phyloP scores from a whole-genome alignment of 2,113 vertebrate species.

The Tragelaphus strepsiceros region DNA sequence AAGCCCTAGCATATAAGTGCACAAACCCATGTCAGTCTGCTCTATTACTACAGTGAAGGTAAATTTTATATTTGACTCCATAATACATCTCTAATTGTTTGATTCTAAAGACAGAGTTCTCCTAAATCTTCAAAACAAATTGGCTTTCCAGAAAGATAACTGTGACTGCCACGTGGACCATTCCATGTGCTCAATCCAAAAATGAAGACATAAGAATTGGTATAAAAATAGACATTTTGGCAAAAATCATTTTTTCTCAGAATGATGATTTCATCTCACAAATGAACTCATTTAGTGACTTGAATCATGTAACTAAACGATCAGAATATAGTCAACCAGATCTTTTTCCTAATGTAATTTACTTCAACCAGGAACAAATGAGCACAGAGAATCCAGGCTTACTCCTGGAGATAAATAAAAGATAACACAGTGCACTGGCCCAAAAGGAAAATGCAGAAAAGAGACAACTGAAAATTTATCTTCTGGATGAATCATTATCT shows the following conservation, averaged over 20 bases:
- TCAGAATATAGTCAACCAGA: not conserved
- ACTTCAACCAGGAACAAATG: not conserved
- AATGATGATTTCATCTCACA: not conserved
- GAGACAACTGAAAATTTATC: not conserved
- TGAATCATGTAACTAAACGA: not conserved
- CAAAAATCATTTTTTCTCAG: not conserved
- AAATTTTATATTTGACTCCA: not conserved
- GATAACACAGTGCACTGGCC: not conserved
- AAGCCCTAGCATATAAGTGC: not conserved
- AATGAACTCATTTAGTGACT: not conserved
- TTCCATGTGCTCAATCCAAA: not conserved
- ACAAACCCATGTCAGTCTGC: not conserved
- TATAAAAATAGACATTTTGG: not conserved
- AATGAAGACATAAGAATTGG: not conserved
- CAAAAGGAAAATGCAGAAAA: not conserved
- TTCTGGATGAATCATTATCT: not conserved
- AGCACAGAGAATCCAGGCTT: not conserved
- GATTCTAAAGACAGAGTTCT: not conserved
- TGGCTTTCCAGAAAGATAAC: not conserved
- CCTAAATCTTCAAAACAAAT: not conserved
- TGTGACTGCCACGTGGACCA: not conserved
- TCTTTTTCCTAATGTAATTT: not conserved
- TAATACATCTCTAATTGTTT: not conserved
- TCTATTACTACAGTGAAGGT: not conserved
- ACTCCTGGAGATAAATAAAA: not conserved